phyloP scores from a whole-genome alignment of 2,113 vertebrate genomes.

The Pollimyrus isidori region DNA sequence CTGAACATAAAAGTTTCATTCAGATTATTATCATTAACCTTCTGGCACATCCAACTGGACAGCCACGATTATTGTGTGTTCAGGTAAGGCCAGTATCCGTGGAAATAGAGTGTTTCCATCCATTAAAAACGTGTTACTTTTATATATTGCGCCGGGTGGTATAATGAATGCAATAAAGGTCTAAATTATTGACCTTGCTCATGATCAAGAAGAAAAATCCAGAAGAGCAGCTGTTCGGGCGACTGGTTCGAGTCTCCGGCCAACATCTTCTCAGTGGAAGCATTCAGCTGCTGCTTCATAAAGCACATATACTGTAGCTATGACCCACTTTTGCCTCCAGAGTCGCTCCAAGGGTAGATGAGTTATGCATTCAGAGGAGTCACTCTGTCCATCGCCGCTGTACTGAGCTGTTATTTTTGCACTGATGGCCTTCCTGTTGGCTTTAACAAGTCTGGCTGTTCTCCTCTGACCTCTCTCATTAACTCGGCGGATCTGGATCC shows the following conservation, averaged over 20 bases:
- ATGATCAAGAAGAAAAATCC: not conserved
- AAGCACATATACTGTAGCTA: not conserved
- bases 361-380: not conserved
- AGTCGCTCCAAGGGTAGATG: not conserved
- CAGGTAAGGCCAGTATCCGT: not conserved
- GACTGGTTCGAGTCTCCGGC: not conserved
- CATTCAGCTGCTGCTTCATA: not conserved
- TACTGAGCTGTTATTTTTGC: not conserved
- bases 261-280: too few species aligned
- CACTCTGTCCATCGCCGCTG: not conserved
- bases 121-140: not conserved
- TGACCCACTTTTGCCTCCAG: not conserved
- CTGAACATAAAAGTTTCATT: not conserved
- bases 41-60: not conserved
- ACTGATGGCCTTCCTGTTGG: not conserved
- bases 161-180: not conserved
- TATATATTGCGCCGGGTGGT: not conserved
- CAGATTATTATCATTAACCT: not conserved
- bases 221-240: not conserved
- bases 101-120: not conserved
- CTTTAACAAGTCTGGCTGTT: not conserved
- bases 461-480: not conserved
- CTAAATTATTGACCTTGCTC: not conserved
- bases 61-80: not conserved
- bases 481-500: not conserved